Base-by-base conservation (phyloP, 2,797 vertebrate species). In the Tokudaia muenninki region DNA sequence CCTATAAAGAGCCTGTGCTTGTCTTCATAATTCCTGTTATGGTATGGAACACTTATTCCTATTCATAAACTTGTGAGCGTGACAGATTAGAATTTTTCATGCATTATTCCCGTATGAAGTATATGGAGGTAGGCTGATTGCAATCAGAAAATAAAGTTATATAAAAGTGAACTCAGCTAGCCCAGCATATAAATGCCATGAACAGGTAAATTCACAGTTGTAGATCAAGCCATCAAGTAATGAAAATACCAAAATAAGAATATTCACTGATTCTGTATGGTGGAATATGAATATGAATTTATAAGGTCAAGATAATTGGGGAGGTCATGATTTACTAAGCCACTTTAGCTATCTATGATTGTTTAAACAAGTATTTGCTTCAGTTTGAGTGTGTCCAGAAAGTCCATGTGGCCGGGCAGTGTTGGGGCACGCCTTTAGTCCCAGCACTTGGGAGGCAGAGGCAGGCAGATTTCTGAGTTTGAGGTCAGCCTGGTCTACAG, bases 231-330 rank as follows among this genome's bases (percentile, higher is more conserved):
- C 47, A 92, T 72, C 75, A 94, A 94, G 65, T 59, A 78, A 65
- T 86, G 37, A 95, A 95, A 94, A 8, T 29, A 94, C 29, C 31
- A 90, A 37, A 87, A 21, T 90, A 94, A 97, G 82, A 94, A 83
- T 14, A 44, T 87, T 22, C n/a, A 61, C 74, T 89, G 61, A 95
- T 1, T 81, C 90, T 82, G 4, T 61, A 26, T 70, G 37, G 6
- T 41, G 0, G 31, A 88, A 63, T 78, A 17, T 61, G 65, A 92
- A 47, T 14, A 78, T 47, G 50, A 77, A 88, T 91, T 86, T 92
- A 7, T 26, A 94, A 17, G 12, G 2, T 89, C 31, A 94, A 84
- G 74, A 96, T 79, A 24, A 91, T 83, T 44, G 29, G 7, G 2
- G 24, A 94, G 75, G 75, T 91, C 94, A 50, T 86, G 44, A 83